Percentiles rank a stretch among this genome's conserved stretches.
Conservation (phyloP, 2,113 vertebrate species). For the Heterotilapia buettikoferi region DNA sequence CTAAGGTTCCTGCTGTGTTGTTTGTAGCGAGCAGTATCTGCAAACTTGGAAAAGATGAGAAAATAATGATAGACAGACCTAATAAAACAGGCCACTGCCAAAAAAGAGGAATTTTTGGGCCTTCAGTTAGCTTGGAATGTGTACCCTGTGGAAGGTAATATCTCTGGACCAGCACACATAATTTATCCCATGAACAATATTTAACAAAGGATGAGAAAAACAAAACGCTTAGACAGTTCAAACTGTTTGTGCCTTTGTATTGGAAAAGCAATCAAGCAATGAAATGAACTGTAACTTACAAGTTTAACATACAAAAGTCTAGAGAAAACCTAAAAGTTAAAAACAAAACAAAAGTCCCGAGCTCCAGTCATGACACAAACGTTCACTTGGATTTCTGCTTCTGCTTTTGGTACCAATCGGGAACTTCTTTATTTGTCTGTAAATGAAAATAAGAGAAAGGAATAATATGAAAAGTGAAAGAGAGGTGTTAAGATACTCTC, state of each 20-base stretch:
- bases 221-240: neutral
- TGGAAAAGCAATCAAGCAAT: neutral
- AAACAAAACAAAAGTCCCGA: neutral
- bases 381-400: slow-evolving; percentile 63
- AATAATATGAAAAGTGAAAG: neutral
- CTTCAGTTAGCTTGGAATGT: slow-evolving; percentile 41
- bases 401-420: slow-evolving; percentile 76
- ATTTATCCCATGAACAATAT: slow-evolving; percentile 18
- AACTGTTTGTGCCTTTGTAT: neutral
- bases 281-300: neutral
- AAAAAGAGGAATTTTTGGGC: slow-evolving; percentile 51
- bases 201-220: slow-evolving; percentile 9
- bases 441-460: slow-evolving; percentile 30
- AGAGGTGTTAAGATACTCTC: neutral
- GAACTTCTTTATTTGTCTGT: slow-evolving; percentile 86
- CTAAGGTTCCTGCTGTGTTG: slow-evolving; percentile 18
- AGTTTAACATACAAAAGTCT: neutral
- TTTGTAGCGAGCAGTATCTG: slow-evolving; percentile 27
- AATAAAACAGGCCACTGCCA: slow-evolving; percentile 49
- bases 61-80: slow-evolving; percentile 59
- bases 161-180: neutral
- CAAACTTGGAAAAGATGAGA: slow-evolving; percentile 41
- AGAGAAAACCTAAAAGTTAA: neutral
- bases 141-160: slow-evolving; percentile 46
- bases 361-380: neutral